Percentiles rank a stretch among this genome's conserved stretches.
These are phyloP conservation scores for Papilio polytes DNA, from an alignment of 1,140 invertebrate genomes.

Conservation along the genomic window DNA sequence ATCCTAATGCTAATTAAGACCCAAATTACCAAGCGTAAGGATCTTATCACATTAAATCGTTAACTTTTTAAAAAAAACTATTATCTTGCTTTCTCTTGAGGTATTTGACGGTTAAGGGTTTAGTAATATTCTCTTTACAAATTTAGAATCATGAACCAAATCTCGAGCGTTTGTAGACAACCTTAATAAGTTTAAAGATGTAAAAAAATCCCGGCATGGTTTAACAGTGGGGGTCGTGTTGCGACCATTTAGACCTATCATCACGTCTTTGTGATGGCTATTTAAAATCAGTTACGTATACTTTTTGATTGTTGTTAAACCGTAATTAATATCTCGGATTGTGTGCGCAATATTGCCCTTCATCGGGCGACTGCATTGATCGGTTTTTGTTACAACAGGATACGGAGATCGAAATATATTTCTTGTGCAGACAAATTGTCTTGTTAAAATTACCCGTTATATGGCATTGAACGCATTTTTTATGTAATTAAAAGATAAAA, in stretches of 20 bases:
- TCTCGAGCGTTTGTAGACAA: not conserved
- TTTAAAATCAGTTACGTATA: constrained; percentile 43
- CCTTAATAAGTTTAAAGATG: not conserved
- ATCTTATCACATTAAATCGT: too few species aligned
- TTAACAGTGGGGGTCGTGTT: constrained; percentile 50
- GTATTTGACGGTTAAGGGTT: too few species aligned
- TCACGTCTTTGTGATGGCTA: constrained; percentile 65
- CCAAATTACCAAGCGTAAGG: too few species aligned
- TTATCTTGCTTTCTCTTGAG: too few species aligned
- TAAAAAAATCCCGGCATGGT: not conserved
- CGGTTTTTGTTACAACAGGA: constrained; percentile 23
- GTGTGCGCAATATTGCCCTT: not conserved
- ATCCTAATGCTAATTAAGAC: too few species aligned
- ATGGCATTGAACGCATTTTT: not conserved
- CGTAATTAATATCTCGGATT: constrained; percentile 2
- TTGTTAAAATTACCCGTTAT: not conserved
- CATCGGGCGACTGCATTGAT: not conserved
- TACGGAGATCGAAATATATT: not conserved
- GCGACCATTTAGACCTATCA: constrained; percentile 51
- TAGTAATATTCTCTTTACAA: too few species aligned
- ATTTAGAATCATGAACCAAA: too few species aligned
- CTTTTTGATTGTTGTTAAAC: constrained; percentile 33
- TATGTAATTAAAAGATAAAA: too few species aligned
- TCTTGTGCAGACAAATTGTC: constrained; percentile 8
- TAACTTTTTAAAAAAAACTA: too few species aligned